Evolutionary conservation across 1,140 invertebrate genomes (phyloP).

Genomic region (Tetramorium alpestre): DNA sequence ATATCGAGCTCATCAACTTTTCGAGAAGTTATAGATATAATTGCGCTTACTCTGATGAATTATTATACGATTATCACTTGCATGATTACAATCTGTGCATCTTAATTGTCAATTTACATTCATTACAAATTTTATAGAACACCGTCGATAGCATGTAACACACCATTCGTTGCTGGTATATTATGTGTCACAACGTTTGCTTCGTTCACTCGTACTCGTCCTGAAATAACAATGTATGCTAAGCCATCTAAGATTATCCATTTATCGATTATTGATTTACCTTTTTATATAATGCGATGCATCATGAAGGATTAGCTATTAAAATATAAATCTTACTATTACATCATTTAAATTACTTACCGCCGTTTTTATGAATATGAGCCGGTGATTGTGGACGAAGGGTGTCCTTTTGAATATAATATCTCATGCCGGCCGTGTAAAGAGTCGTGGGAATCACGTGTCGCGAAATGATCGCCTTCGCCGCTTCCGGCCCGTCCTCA

Average conservation of each 20-base stretch:
- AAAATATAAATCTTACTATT: background rate
- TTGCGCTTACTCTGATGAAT: background rate
- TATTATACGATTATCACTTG: conserved; percentile 18
- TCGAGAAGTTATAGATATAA: background rate
- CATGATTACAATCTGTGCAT: conserved; percentile 17
- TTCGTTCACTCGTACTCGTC: conserved; percentile 93
- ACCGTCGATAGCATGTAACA: conserved; percentile 94
- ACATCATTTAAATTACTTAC: conserved; percentile 83
- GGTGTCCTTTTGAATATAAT: conserved; percentile 93
- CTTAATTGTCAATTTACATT: conserved; percentile 7
- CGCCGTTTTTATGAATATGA: conserved; percentile 91
- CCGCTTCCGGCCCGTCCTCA: conserved; percentile 86
- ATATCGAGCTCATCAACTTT: background rate
- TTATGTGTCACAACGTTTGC: conserved; percentile 92
- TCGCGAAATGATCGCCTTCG: conserved; percentile 91
- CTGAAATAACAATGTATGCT: conserved; percentile 84
- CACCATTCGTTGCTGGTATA: conserved; percentile 94
- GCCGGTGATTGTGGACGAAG: conserved; percentile 87
- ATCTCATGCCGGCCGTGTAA: conserved; percentile 93
- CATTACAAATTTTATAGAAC: conserved; percentile 86
- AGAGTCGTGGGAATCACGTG: conserved; percentile 92
- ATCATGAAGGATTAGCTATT: conserved; percentile 1
- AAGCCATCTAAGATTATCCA: background rate
- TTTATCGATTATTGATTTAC: background rate
- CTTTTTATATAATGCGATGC: background rate